These are phyloP conservation scores for Polyommatus iphigenia DNA, from an alignment of 2,888 invertebrate genomes.

Conservation along the genomic window DNA sequence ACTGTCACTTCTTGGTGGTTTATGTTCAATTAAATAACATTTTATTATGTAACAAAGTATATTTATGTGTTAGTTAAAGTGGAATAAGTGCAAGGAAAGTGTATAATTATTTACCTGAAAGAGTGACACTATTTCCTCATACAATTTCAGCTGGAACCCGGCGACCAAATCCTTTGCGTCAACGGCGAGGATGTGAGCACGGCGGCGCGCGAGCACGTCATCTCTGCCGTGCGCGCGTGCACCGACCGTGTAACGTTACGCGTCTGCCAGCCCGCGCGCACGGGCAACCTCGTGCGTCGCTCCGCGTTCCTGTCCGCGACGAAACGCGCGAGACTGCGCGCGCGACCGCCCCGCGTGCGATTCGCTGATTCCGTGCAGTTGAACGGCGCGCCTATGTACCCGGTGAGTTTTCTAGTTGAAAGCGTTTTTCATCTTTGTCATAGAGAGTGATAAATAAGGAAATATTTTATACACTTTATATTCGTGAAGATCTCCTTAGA, in stretches of 20 bases:
- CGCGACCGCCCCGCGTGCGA: conserved; percentile 90
- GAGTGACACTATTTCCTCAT: too few relatives aligned
- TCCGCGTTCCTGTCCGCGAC: conserved; percentile 93
- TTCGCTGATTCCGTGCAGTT: conserved; percentile 94
- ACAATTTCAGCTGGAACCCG: conserved; percentile 85
- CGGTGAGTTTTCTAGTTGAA: conserved; percentile 74
- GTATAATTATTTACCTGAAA: too few relatives aligned
- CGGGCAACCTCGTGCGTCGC: conserved; percentile 81
- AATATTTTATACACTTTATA: too few relatives aligned
- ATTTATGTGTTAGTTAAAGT: too few relatives aligned
- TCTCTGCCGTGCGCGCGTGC: conserved; percentile 92
- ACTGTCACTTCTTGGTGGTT: too few relatives aligned
- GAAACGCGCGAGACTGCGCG: conserved; percentile 89
- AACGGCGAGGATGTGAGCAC: conserved; percentile 94
- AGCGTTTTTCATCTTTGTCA: background rate
- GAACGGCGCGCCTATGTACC: conserved; percentile 90
- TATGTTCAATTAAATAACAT: too few relatives aligned
- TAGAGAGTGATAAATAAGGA: too few relatives aligned
- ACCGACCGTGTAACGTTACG: conserved; percentile 86
- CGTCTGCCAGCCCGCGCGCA: conserved; percentile 90
- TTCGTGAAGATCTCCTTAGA: too few relatives aligned
- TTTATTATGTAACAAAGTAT: too few relatives aligned
- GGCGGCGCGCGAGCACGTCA: conserved; percentile 93
- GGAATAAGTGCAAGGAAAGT: too few relatives aligned
- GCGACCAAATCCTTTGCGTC: conserved; percentile 94